Evolutionary conservation across 1,140 invertebrate genomes (phyloP), one percentile per base, ranked within the genome.

Genomic region (Paracyclopina nana): DNA sequence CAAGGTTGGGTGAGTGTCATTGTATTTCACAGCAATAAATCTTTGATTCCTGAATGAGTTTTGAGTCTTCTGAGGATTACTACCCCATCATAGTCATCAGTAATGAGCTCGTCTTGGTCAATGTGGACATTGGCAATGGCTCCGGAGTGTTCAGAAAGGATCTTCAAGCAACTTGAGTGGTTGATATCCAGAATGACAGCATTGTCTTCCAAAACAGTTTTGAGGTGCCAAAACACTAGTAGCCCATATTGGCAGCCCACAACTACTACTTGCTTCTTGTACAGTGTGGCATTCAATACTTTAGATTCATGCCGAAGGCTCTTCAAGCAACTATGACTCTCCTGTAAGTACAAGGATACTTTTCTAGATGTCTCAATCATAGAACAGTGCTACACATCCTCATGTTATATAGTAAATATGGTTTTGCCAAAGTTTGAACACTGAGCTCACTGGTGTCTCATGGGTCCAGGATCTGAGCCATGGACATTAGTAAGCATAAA

Each of bases 11-110:
- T n/a, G n/a, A n/a, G n/a, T n/a, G n/a, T n/a, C n/a, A n/a, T n/a
- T n/a, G n/a, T n/a, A n/a, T n/a, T n/a, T n/a, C n/a, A n/a, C n/a
- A n/a, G n/a, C n/a, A n/a, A n/a, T n/a, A n/a, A n/a, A n/a, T n/a
- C n/a, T n/a, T n/a, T n/a, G n/a, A n/a, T n/a, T n/a, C n/a, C n/a
- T n/a, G n/a, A n/a, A n/a, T n/a, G n/a, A n/a, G n/a, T n/a, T n/a
- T n/a, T n/a, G 6, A 42, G 8, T 42, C 24, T 42, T 42, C 40
- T 9, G 8, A 42, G 14, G 24, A n/a, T 18, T 9, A 42, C 40
- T 8, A 42, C 40, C 9, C 40, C 40, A 42, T 42, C 40, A 42
- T 42, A 42, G 40, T 42, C 40, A 22, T 42, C 40, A 6, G 40
- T 42, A 42, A 42, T 42, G 6, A 42, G 14, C 8, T n/a, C 24